These are phyloP conservation scores for Tryphoninae sp. DNA, from an alignment of 2,888 invertebrate species.

Conservation along the genomic window DNA sequence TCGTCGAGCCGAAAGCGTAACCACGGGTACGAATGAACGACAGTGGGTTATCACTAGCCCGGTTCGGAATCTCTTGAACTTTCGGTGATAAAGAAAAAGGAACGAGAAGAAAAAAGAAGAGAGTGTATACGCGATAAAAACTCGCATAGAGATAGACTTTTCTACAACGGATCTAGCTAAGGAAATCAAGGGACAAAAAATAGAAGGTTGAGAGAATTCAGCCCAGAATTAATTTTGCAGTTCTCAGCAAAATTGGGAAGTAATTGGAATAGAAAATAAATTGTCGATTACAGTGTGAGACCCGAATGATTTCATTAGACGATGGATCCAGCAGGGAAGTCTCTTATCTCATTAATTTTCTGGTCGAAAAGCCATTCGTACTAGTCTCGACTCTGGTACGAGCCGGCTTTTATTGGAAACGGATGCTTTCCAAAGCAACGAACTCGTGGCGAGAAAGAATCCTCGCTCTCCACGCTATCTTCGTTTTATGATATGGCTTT, in stretches of 20 bases:
- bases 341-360: no score
- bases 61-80: conserved; percentile 73
- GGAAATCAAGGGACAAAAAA: neutral
- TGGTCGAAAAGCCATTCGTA: neutral
- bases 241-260: neutral
- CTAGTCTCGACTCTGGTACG: conserved; percentile 4
- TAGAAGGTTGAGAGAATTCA: no score
- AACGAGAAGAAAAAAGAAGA: conserved; percentile 7
- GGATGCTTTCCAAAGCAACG: conserved; percentile 33
- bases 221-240: neutral
- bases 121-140: conserved; percentile 31
- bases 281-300: no score
- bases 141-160: conserved; percentile 50
- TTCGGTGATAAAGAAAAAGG: conserved; percentile 68
- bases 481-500: conserved; percentile 52
- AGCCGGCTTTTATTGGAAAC: conserved; percentile 25
- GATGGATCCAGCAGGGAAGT: neutral
- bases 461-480: conserved; percentile 45
- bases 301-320: no score
- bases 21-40: conserved; percentile 55
- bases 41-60: conserved; percentile 73
- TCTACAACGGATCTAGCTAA: neutral
- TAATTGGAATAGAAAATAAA: no score
- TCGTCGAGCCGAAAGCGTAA: conserved; percentile 1
- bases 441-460: conserved; percentile 8